phyloP scores from a whole-genome alignment of 2,888 invertebrate species.

The Crossocerus cetratus region DNA sequence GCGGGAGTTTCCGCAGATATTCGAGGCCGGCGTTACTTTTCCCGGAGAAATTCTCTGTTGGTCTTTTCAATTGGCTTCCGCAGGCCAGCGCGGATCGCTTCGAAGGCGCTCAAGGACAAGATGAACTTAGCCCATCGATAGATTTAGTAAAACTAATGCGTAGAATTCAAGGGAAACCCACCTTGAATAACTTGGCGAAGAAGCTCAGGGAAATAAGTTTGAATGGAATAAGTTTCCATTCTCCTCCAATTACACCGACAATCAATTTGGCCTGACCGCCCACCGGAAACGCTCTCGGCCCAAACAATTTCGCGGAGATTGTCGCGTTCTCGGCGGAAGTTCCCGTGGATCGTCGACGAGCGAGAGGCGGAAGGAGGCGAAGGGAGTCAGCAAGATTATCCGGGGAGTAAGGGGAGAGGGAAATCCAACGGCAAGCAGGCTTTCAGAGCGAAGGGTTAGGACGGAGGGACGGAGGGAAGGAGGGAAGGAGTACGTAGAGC shows the following conservation, averaged over 20 bases:
- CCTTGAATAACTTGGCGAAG: no score
- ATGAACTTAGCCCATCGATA: no score
- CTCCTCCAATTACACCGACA: neutral
- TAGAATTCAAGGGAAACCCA: no score
- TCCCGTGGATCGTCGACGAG: neutral
- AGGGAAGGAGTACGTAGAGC: neutral
- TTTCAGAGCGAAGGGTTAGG: conserved; percentile 8
- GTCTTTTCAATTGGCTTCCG: neutral
- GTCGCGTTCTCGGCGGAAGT: neutral
- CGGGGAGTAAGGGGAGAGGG: neutral
- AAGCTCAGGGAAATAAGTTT: no score
- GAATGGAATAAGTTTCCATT: no score
- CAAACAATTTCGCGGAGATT: neutral
- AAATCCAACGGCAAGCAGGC: neutral
- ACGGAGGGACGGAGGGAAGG: neutral
- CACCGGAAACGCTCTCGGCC: neutral
- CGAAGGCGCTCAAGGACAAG: neutral
- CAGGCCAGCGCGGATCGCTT: neutral
- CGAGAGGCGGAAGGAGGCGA: neutral
- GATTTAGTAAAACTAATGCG: no score
- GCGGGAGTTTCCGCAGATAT: no score
- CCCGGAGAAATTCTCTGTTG: neutral
- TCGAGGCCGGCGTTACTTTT: neutral
- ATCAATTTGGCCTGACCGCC: neutral
- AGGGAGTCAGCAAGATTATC: neutral